Percentiles rank a stretch among this genome's conserved stretches.
Conservation (phyloP, 2,888 invertebrate species). For the Pheosia tremula region DNA sequence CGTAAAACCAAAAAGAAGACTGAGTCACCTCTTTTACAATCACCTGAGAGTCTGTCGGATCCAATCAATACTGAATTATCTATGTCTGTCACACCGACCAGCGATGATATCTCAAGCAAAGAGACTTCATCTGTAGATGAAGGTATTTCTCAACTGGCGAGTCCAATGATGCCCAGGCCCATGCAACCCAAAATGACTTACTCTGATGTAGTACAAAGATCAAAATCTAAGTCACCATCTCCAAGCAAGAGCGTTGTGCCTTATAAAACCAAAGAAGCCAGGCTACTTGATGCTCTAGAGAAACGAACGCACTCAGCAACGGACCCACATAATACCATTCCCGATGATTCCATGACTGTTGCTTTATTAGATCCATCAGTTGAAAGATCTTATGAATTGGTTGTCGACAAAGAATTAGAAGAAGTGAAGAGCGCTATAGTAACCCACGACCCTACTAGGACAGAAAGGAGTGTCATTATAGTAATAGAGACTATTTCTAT, state of each 20-base stretch:
- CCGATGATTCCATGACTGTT: constrained; percentile 64
- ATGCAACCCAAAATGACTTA: constrained; percentile 65
- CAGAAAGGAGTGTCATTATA: constrained; percentile 89
- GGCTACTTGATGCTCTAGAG: constrained; percentile 66
- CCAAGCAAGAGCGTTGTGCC: constrained; percentile 63
- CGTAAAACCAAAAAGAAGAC: constrained; percentile 70
- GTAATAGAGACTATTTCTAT: constrained; percentile 92
- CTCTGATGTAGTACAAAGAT: constrained; percentile 79
- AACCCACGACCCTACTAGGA: constrained; percentile 80
- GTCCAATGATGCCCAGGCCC: constrained; percentile 51
- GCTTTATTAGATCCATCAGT: constrained; percentile 71
- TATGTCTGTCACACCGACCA: constrained; percentile 72
- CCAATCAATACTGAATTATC: constrained; percentile 79
- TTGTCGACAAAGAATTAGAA: constrained; percentile 85
- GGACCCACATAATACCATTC: constrained; percentile 52
- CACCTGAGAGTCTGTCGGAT: constrained; percentile 80
- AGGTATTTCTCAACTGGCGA: constrained; percentile 73
- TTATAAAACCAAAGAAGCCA: constrained; percentile 64
- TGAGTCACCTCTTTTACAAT: constrained; percentile 62
- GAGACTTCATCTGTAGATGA: constrained; percentile 76
- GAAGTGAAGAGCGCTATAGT: constrained; percentile 85
- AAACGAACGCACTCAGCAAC: constrained; percentile 66
- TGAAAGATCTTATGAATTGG: constrained; percentile 73
- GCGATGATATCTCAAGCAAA: constrained; percentile 71
- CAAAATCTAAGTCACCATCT: constrained; percentile 80